Evolutionary conservation across 2,888 invertebrate genomes (phyloP).

Genomic region (Colostygia pectinataria): DNA sequence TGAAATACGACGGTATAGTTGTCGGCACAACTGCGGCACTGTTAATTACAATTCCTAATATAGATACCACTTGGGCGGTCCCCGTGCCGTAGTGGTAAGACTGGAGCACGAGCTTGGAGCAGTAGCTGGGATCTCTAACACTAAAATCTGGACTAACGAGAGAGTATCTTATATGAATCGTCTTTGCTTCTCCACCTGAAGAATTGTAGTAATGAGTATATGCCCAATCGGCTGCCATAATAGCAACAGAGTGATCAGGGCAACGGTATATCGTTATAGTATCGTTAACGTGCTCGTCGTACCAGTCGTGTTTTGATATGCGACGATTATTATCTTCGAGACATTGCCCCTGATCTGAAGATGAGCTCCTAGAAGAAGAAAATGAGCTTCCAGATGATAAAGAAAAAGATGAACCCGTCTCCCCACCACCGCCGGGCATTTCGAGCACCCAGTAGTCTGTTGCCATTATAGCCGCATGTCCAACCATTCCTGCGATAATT

Average conservation of each 20-base stretch:
- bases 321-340: slow-evolving; percentile 1
- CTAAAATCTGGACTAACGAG: neutral
- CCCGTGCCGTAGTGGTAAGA: neutral
- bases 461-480: neutral
- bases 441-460: slow-evolving; percentile 1
- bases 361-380: neutral
- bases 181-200: neutral
- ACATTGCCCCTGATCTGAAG: no score
- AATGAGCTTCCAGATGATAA: neutral
- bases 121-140: slow-evolving; percentile 2
- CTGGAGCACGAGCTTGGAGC: slow-evolving; percentile 1
- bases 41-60: neutral
- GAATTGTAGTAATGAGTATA: neutral
- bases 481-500: neutral
- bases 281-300: neutral
- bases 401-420: no score
- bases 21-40: neutral
- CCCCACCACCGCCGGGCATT: neutral
- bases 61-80: neutral
- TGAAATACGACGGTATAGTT: neutral
- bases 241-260: neutral
- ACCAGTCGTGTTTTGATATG: neutral
- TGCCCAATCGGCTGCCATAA: slow-evolving; percentile 2
- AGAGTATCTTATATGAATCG: neutral
- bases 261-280: neutral